These are phyloP conservation scores for Watsonalla binaria DNA, from an alignment of 2,888 invertebrate species.

Conservation along the genomic window DNA sequence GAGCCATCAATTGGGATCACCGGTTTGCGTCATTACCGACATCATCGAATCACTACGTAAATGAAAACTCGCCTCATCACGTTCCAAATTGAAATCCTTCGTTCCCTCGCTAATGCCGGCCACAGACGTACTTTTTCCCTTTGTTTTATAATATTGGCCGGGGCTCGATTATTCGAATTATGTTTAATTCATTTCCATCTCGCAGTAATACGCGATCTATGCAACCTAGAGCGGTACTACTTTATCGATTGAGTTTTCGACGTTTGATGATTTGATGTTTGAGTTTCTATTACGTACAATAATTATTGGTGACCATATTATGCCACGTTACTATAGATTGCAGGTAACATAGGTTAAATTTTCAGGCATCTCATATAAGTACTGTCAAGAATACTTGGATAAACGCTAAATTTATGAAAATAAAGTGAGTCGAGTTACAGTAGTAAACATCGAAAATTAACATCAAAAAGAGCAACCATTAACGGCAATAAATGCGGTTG, in stretches of 20 bases:
- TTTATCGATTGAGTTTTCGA: conserved; percentile 24
- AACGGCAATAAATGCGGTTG: conserved; percentile 72
- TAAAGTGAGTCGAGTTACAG: conserved; percentile 26
- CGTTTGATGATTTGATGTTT: not conserved
- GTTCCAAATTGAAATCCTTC: conserved; percentile 78
- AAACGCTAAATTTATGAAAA: not conserved
- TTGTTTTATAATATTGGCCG: conserved; percentile 72
- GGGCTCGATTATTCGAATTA: conserved; percentile 76
- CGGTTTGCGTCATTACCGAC: conserved; percentile 41
- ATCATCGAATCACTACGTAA: conserved; percentile 55
- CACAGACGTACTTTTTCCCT: conserved; percentile 65
- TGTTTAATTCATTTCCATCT: conserved; percentile 76
- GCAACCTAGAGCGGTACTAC: conserved; percentile 27
- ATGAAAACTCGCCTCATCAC: conserved; percentile 76
- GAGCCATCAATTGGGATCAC: conserved; percentile 25
- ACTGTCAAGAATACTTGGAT: too few species aligned
- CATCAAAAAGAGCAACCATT: conserved; percentile 59
- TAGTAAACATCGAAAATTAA: conserved; percentile 49
- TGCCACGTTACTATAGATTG: too few species aligned
- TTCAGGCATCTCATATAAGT: too few species aligned
- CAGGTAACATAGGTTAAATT: too few species aligned
- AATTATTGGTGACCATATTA: too few species aligned
- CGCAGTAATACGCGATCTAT: conserved; percentile 55
- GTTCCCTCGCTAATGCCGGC: conserved; percentile 58
- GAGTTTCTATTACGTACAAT: too few species aligned